Evolutionary conservation across 2,113 vertebrate genomes (phyloP).

Genomic region (Perognathus longimembris): DNA sequence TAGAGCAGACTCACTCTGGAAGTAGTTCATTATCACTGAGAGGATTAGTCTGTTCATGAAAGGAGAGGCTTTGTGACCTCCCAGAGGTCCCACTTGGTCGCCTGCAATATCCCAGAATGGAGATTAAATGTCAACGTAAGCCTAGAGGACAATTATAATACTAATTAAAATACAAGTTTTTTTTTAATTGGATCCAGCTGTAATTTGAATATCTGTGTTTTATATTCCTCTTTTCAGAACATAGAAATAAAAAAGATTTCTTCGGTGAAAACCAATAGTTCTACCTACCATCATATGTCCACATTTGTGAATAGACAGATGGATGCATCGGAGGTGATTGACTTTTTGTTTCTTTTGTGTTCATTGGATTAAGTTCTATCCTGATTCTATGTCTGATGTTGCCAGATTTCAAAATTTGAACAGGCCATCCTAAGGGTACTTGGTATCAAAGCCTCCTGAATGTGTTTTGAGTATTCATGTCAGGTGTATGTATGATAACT

Average conservation of each 20-base stretch:
- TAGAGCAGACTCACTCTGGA: not conserved
- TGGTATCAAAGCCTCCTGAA: slow-evolving; percentile 21
- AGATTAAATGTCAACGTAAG: not conserved
- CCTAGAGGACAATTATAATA: not conserved
- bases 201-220: slow-evolving; percentile 46
- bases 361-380: not conserved
- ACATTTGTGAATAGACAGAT: slow-evolving; percentile 89
- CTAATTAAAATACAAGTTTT: not conserved
- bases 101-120: not conserved
- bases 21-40: not conserved
- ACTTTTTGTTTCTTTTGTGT: slow-evolving; percentile 15
- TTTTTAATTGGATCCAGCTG: slow-evolving; percentile 30
- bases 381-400: not conserved
- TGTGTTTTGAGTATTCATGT: slow-evolving; percentile 42
- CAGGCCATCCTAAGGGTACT: not conserved
- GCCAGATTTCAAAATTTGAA: slow-evolving; percentile 38
- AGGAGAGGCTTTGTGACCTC: not conserved
- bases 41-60: not conserved
- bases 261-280: slow-evolving; percentile 87
- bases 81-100: not conserved
- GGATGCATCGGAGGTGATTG: slow-evolving; percentile 87
- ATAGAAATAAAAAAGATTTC: slow-evolving; percentile 84
- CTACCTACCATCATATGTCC: slow-evolving; percentile 91
- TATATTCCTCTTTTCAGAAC: slow-evolving; percentile 81
- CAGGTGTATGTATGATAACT: not conserved